Conservation (phyloP, 2,113 vertebrate species). For the Bambusicola thoracicus region DNA sequence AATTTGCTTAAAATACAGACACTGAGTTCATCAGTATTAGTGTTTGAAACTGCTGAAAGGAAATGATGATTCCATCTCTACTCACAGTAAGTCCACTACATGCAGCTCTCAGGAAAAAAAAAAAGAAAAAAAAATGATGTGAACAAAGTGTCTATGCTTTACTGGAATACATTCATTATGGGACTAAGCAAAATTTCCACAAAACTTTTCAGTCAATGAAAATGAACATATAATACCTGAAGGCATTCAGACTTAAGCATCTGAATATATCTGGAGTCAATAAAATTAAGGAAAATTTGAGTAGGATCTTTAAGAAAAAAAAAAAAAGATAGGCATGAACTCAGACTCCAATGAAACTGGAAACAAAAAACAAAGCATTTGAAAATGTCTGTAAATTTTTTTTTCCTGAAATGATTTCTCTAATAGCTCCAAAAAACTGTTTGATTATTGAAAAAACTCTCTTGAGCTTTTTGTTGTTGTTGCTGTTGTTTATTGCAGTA, state of each 20-base stretch:
- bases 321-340: neutral
- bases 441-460: neutral
- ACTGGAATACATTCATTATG: neutral
- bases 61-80: neutral
- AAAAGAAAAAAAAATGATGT: neutral
- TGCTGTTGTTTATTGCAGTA: neutral
- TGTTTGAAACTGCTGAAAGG: neutral
- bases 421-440: neutral
- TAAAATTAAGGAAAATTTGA: neutral
- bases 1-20: neutral
- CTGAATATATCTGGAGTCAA: neutral
- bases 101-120: neutral
- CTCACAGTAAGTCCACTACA: neutral
- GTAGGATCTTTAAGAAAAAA: neutral
- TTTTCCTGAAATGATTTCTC: neutral
- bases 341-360: neutral
- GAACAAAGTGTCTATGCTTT: neutral
- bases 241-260: neutral
- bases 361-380: neutral
- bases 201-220: neutral
- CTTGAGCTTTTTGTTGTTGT: neutral
- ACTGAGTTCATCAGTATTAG: neutral
- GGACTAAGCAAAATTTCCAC: neutral
- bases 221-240: neutral
- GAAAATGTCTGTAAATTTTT: neutral